These are phyloP conservation scores for Drosophila nr. perissopoda DNA, from an alignment of 2,888 invertebrate genomes.

Conservation along the genomic window DNA sequence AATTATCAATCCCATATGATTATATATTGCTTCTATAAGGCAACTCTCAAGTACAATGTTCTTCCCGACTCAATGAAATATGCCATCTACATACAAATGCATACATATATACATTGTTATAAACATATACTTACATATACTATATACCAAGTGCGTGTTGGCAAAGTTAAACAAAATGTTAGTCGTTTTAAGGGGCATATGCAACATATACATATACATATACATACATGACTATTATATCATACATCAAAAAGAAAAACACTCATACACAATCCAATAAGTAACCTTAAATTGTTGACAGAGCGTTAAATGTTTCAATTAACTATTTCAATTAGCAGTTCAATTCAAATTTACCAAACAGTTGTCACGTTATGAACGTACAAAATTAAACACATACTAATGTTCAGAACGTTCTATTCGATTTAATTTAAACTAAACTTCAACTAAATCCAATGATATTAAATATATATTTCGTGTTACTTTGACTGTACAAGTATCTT, in stretches of 20 bases:
- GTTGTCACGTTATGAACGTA: slow-evolving; percentile 46
- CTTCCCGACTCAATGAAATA: slow-evolving; percentile 64
- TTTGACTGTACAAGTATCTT: slow-evolving; percentile 55
- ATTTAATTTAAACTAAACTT: slow-evolving; percentile 58
- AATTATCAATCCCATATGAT: slow-evolving; percentile 11
- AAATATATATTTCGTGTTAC: slow-evolving; percentile 66
- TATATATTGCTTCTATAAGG: slow-evolving; percentile 19
- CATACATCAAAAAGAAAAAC: slow-evolving; percentile 28
- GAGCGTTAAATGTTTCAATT: slow-evolving; percentile 58
- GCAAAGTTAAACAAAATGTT: slow-evolving; percentile 22
- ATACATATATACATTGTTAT: slow-evolving; percentile 15
- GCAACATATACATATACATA: slow-evolving; percentile 23
- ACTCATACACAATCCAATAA: slow-evolving; percentile 24
- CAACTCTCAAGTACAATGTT: slow-evolving; percentile 64
- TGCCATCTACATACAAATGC: slow-evolving; percentile 26
- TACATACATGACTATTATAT: slow-evolving; percentile 25
- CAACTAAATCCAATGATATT: slow-evolving; percentile 42
- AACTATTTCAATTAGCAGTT: slow-evolving; percentile 58
- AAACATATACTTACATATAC: slow-evolving; percentile 12
- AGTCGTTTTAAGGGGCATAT: slow-evolving; percentile 21
- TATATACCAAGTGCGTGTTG: slow-evolving; percentile 20
- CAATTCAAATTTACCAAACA: slow-evolving; percentile 49
- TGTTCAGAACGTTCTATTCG: slow-evolving; percentile 52
- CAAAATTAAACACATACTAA: slow-evolving; percentile 17
- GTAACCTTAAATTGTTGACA: slow-evolving; percentile 54